phyloP scores from a whole-genome alignment of 2,888 invertebrate species.

The Cantharis lateralis region DNA sequence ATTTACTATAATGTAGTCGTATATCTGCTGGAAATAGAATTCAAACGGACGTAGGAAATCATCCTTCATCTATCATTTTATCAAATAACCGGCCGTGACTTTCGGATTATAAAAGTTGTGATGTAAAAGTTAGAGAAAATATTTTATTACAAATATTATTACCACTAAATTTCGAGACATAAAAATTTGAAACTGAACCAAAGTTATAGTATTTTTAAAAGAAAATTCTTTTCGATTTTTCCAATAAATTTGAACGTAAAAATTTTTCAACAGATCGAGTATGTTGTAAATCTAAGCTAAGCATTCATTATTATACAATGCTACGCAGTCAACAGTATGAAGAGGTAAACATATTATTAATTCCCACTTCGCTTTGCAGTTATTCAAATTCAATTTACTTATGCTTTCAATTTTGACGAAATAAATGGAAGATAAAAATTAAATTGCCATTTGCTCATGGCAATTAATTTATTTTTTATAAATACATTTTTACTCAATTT shows the following conservation, averaged over 20 bases:
- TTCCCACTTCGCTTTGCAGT: background rate
- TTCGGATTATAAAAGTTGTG: slow-evolving; percentile 5
- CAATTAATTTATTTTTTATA: background rate
- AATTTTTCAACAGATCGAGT: background rate
- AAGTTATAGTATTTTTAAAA: background rate
- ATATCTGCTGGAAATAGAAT: slow-evolving; percentile 6
- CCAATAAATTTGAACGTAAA: background rate
- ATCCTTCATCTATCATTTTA: slow-evolving; percentile 14
- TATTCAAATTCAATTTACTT: background rate
- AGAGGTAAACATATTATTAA: background rate
- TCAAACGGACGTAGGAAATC: slow-evolving; percentile 9
- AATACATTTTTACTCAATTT: background rate
- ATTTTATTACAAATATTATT: background rate
- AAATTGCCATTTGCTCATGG: background rate
- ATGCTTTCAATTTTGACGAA: background rate
- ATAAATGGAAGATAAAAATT: background rate
- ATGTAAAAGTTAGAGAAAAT: background rate
- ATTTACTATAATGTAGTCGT: slow-evolving; percentile 11
- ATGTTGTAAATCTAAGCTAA: too few relatives aligned
- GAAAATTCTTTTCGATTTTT: background rate
- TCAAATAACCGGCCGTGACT: slow-evolving; percentile 3
- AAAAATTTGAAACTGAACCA: background rate
- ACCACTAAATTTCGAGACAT: background rate
- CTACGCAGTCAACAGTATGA: background rate
- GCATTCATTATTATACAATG: background rate